Percentiles rank a stretch among this genome's conserved stretches.
phyloP scores from a whole-genome alignment of 2,113 vertebrate genomes.

The Hemicordylus capensis region DNA sequence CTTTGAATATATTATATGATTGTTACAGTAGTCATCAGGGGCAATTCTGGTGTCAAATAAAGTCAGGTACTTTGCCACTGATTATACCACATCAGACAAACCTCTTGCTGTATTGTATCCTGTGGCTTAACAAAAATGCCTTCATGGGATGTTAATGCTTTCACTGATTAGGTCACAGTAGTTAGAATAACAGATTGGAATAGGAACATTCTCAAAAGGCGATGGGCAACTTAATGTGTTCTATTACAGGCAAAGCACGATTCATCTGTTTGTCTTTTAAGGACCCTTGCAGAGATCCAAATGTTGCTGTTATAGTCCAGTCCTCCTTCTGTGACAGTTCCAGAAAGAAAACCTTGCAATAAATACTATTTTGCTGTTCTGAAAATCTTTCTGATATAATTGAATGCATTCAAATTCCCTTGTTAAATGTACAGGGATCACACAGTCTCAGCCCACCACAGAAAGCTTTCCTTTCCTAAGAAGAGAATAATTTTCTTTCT shows the following conservation, averaged over 20 bases:
- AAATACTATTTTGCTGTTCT: constrained; percentile 51
- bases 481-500: neutral
- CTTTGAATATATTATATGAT: neutral
- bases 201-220: constrained; percentile 18
- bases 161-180: constrained; percentile 18
- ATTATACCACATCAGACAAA: neutral
- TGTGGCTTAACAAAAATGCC: constrained; percentile 11
- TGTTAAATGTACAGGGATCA: constrained; percentile 16
- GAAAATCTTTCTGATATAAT: constrained; percentile 56
- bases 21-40: neutral
- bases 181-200: constrained; percentile 16
- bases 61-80: neutral
- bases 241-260: constrained; percentile 42
- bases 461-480: neutral
- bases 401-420: constrained; percentile 51
- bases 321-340: constrained; percentile 38
- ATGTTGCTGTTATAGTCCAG: constrained; percentile 44
- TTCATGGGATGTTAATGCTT: constrained; percentile 23
- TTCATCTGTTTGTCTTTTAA: constrained; percentile 40
- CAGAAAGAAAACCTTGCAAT: constrained; percentile 13
- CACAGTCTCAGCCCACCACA: neutral
- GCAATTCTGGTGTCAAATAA: neutral
- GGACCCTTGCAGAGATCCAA: constrained; percentile 46
- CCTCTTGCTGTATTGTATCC: neutral
- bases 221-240: constrained; percentile 24